Conservation (phyloP, 2,113 vertebrate species). For the Gadus chalcogrammus region DNA sequence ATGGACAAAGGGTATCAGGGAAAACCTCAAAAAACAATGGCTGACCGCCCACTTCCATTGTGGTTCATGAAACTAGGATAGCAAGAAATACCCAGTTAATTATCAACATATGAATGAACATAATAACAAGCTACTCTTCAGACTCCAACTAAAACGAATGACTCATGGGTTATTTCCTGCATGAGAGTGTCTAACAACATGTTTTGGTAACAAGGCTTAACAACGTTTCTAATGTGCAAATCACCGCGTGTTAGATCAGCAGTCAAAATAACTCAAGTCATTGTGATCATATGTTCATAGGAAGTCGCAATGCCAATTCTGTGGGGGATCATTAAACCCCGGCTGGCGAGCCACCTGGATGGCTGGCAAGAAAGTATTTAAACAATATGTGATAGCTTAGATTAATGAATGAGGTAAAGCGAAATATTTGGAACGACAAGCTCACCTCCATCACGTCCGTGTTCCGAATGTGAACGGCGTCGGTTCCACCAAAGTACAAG, state of each 20-base stretch:
- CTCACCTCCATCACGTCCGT: constrained; percentile 97
- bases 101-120: neutral
- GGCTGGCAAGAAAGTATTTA: too few relatives aligned
- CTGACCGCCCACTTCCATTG: neutral
- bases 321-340: too few relatives aligned
- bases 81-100: neutral
- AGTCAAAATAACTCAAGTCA: too few relatives aligned
- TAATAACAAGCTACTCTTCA: too few relatives aligned
- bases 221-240: neutral
- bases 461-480: constrained; percentile 92
- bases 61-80: neutral
- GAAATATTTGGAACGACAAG: neutral
- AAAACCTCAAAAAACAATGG: neutral
- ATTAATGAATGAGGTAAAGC: too few relatives aligned
- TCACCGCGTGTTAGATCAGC: neutral
- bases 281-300: too few relatives aligned
- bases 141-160: too few relatives aligned
- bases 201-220: neutral
- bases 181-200: neutral
- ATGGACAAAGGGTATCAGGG: constrained; percentile 20
- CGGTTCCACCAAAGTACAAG: constrained; percentile 92
- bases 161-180: too few relatives aligned
- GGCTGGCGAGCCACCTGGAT: too few relatives aligned
- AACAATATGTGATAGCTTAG: too few relatives aligned
- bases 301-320: too few relatives aligned